Base-by-base conservation (phyloP, 2,888 invertebrate genomes). In the Sarcophaga variegata region DNA sequence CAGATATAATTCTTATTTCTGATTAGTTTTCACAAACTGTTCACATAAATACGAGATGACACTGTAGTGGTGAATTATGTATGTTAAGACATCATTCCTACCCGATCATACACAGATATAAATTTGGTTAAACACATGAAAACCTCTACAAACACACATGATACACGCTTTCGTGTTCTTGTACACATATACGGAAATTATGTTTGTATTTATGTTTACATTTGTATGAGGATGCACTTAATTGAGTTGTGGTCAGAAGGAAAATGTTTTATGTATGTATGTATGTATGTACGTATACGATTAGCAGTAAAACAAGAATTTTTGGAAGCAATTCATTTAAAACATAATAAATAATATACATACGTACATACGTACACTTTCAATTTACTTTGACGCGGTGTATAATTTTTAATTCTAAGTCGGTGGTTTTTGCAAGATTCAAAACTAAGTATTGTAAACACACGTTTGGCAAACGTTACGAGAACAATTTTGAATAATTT, bases 231-330 rank as follows among this genome's bases (percentile, higher is more conserved):
- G 54, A 77, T 77, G 67, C 77, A 74, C 63, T 67, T 81, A 85
- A 85, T 77, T 85, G 72, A 77, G 72, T 74, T 85, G 76, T 67
- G 77, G 76, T 77, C 27, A 66, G 37, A 59, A 45, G 59, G 27
- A 63, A 25, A 14, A 66, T 64, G 71, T 22, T 63, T 70, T 27
- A 69, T 37, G 37, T 37, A 37, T 8, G 10, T 2, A 37, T 5
- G 27, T 27, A 5, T 4, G 5, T 27, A 27, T 27, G 27, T 27
- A 27, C 3, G 27, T 37, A 37, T 37, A 37, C 37, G 37, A 37
- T 37, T 37, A 37, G 37, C 37, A 37, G 37, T 37, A 37, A 37
- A 2, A 37, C 37, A 37, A 10, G 8, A 37, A 37, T 37, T 37
- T 37, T 37, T 37, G 37, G 37, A 37, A 37, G 37, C 37, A 37